These are phyloP conservation scores for Drosophila albomicans DNA, from an alignment of 1,140 invertebrate genomes.

Conservation along the genomic window DNA sequence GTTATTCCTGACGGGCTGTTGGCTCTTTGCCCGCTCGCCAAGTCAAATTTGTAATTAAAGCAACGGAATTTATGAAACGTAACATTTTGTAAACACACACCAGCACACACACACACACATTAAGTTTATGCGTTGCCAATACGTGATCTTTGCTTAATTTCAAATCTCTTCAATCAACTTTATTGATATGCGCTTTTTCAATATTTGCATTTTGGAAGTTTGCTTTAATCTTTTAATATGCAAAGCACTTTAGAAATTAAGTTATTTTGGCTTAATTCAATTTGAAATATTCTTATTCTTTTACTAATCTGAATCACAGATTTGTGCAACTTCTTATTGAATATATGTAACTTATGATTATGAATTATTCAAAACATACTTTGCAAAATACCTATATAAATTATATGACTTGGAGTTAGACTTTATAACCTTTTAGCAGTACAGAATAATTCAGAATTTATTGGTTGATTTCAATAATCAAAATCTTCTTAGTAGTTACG, in stretches of 20 bases:
- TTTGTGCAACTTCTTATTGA: no score
- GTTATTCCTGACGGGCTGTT: slow-evolving; percentile 33
- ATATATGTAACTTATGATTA: no score
- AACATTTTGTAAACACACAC: slow-evolving; percentile 64
- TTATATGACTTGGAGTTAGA: no score
- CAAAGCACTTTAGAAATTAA: background rate
- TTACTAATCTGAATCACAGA: no score
- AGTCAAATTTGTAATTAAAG: slow-evolving; percentile 81
- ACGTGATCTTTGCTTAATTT: slow-evolving; percentile 3
- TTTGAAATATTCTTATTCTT: no score
- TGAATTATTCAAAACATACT: no score
- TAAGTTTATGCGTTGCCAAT: slow-evolving; percentile 30
- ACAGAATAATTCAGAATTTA: no score
- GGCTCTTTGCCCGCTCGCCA: slow-evolving; percentile 45
- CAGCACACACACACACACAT: background rate
- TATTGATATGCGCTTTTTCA: background rate
- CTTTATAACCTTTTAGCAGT: no score
- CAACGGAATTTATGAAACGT: slow-evolving; percentile 81
- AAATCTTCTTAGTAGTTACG: no score
- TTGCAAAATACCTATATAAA: no score
- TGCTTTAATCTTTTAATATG: background rate
- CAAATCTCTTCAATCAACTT: background rate
- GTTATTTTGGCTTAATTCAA: no score
- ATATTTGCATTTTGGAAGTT: background rate
- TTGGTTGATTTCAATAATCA: no score